These are phyloP conservation scores for Epizoanthus fatuus DNA, from an alignment of 92 coral and sea anemone species.

Conservation along the genomic window DNA sequence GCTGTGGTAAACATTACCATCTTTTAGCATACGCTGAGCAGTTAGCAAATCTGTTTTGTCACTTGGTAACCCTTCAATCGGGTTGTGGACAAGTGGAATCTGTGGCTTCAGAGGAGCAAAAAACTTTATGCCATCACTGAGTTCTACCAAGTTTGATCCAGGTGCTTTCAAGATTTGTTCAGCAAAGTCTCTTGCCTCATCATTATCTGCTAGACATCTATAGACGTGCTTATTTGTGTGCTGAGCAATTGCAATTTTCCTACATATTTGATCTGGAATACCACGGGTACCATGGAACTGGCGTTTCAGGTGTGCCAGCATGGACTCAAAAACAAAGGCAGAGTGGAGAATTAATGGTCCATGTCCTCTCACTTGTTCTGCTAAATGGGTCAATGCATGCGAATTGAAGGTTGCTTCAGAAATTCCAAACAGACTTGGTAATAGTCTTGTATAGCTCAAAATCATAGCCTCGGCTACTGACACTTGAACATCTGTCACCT, in stretches of 20 bases:
- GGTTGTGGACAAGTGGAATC: constrained; percentile 37
- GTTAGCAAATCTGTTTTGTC: constrained; percentile 39
- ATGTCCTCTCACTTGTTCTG: constrained; percentile 76
- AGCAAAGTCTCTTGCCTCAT: constrained; percentile 50
- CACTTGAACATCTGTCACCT: constrained; percentile 65
- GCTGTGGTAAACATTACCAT: constrained; percentile 72
- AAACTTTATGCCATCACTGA: constrained; percentile 58
- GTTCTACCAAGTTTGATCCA: constrained; percentile 33
- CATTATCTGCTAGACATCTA: constrained; percentile 44
- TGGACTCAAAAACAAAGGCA: constrained; percentile 78
- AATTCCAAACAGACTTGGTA: constrained; percentile 64
- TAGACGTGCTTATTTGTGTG: constrained; percentile 57
- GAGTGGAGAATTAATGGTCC: constrained; percentile 78
- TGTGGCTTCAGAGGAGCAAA: constrained; percentile 48
- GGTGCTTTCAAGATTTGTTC: constrained; percentile 28
- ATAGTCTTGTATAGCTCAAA: constrained; percentile 53
- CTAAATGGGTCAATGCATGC: constrained; percentile 69
- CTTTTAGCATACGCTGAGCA: constrained; percentile 64
- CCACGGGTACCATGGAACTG: constrained; percentile 83
- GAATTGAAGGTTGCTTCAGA: constrained; percentile 71
- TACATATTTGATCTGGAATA: constrained; percentile 76
- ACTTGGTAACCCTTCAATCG: constrained; percentile 49
- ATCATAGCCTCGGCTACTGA: constrained; percentile 79
- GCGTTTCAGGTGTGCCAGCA: constrained; percentile 77
- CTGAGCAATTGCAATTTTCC: constrained; percentile 67